These are phyloP conservation scores for Prosopocoilus inquinatus DNA, from an alignment of 2,888 invertebrate species.

Conservation along the genomic window DNA sequence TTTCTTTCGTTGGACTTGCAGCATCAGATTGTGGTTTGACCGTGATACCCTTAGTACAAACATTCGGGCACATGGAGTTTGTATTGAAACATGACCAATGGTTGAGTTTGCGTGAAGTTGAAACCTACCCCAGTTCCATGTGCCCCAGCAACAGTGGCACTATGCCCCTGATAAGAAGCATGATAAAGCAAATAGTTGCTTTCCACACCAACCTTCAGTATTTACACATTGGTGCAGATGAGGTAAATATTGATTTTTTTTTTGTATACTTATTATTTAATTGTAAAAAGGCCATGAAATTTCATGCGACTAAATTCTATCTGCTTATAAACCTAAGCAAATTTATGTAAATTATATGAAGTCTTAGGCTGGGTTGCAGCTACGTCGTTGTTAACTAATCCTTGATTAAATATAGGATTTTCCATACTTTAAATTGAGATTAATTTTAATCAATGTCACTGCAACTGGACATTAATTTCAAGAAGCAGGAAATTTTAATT, in stretches of 20 bases:
- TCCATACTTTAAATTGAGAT: no score
- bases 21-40: conserved; percentile 65
- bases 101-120: conserved; percentile 64
- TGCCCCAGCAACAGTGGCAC: conserved; percentile 69
- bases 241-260: conserved; percentile 48
- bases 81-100: conserved; percentile 72
- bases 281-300: background rate
- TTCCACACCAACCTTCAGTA: conserved; percentile 65
- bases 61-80: conserved; percentile 86
- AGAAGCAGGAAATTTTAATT: no score
- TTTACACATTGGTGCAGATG: conserved; percentile 82
- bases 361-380: no score
- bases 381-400: no score
- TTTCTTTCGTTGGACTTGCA: conserved; percentile 24
- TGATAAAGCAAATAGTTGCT: conserved; percentile 70
- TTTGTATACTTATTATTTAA: background rate
- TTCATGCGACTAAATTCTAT: no score
- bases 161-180: conserved; percentile 59
- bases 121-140: conserved; percentile 66
- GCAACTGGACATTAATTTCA: no score
- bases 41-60: conserved; percentile 80
- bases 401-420: no score
- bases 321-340: no score
- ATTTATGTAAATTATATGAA: no score
- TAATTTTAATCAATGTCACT: no score